Base-by-base conservation (phyloP, 2,888 invertebrate genomes). In the Pimpla rufipes region DNA sequence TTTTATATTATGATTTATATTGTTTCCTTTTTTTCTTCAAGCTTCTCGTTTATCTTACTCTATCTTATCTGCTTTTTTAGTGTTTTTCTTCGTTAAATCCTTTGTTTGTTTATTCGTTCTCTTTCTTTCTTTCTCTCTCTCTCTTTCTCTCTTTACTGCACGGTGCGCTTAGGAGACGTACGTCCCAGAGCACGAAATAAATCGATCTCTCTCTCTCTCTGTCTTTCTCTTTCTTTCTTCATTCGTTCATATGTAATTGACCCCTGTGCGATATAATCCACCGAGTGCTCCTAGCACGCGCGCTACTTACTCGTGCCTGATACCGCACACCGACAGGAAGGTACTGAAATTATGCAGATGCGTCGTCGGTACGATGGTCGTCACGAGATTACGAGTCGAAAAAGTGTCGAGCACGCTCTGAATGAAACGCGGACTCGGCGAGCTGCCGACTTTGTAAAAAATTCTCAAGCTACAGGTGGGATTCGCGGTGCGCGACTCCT, bases 301-400 rank as follows among this genome's bases (percentile, higher is more conserved):
- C 45, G n/a, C 18, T 55, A 40, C 71, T 78, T 83, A 83, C 74
- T 83, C 83, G 93, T 97, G 96, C 88, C 97, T 94, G 87, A 97
- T 95, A 21, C 97, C 97, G 93, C 96, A 96, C 93, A 98, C 95
- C 85, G 97, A 97, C 88, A 98, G 95, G 94, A 97, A 97, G 90
- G 97, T 97, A 94, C 96, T 96, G 87, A 96, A 96, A 94, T 96
- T 96, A 94, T 97, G 97, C 90, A 98, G 95, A 92, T 96, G 96
- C 87, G 95, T 95, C 86, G 97, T 97, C 71, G 98, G 98, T 93
- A 97, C 95, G 83, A 96, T 95, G 13, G 97, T 97, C 88, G 96
- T 96, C 79, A 96, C 96, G 87, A 97, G 94, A 86, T 93, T 93
- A 66, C 90, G 89, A 52, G 87, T 89, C 66, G 88, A 88, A 85